Evolutionary conservation across 1,140 invertebrate genomes (phyloP), one percentile per base, ranked within the genome.

Genomic region (Oedothorax gibbosus): DNA sequence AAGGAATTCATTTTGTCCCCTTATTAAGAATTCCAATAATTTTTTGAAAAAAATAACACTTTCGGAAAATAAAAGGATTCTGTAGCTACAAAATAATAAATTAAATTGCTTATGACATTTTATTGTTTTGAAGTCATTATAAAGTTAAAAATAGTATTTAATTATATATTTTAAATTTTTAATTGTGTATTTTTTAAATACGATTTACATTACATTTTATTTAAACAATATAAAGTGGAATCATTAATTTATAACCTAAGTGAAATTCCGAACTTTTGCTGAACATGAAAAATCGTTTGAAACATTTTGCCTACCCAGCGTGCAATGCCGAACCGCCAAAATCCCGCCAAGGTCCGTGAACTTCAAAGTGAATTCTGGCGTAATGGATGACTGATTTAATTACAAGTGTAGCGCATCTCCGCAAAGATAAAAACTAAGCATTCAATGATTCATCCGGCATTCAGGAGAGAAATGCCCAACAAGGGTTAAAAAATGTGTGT

Each of bases 381-480:
- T 54, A 60, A 71, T 21, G 78, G 66, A 11, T 71, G 66, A 68
- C 35, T 81, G 78, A 81, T 81, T 81, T 81, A 81, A 81, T 81
- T 81, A 81, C 66, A 65, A 81, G 15, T 35, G 78, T 71, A 68
- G 78, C 66, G 78, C 53, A 81, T 81, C 78, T 71, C 78, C 78
- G 62, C 64, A 60, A 71, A 80, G 71, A 66, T 49, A 64, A 56
- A 57, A 71, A 71, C 18, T 18, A 81, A 56, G 20, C 69, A 57
- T 35, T 54, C 77, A 62, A 56, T 77, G 75, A 77, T 77, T 77
- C 57, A 64, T 64, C 65, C 60, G 57, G 60, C 35, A 2, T 35
- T 35, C 35, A 35, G 35, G 35, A 35, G 35, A 35, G 35, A 35
- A 35, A 35, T 35, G 5, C 35, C 35, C 35, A 35, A 35, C 35